Percentiles rank a stretch among this genome's conserved stretches.
phyloP scores from a whole-genome alignment of 2,888 invertebrate species.

The Altica lythri region DNA sequence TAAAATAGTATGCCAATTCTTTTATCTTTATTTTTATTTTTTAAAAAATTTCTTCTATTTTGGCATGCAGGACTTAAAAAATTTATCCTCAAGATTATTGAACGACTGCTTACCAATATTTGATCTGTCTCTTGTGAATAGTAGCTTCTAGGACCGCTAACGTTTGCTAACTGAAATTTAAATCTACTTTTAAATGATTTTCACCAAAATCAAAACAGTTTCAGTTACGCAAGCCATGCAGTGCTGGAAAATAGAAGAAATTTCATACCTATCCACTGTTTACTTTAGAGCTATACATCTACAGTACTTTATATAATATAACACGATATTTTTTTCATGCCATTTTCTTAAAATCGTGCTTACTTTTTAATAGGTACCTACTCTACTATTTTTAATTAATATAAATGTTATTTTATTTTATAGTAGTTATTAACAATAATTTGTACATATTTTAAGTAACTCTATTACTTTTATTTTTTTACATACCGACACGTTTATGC shows the following conservation, averaged over 20 bases:
- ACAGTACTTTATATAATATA: too few relatives aligned
- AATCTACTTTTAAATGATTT: constrained; percentile 8
- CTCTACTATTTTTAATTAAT: too few relatives aligned
- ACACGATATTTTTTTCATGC: too few relatives aligned
- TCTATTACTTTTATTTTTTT: too few relatives aligned
- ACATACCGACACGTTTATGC: too few relatives aligned
- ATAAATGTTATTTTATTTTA: too few relatives aligned
- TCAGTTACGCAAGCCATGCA: constrained; percentile 31
- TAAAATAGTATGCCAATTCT: background rate
- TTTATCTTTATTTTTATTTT: background rate
- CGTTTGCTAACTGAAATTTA: constrained; percentile 31
- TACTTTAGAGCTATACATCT: background rate
- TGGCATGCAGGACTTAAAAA: constrained; percentile 24
- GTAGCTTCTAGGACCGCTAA: constrained; percentile 31
- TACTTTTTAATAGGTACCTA: too few relatives aligned
- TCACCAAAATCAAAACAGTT: background rate
- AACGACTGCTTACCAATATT: constrained; percentile 32
- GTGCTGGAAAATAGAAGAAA: constrained; percentile 32
- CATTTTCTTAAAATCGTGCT: too few relatives aligned
- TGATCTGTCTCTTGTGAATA: constrained; percentile 29
- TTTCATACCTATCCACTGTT: constrained; percentile 3
- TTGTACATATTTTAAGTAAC: too few relatives aligned
- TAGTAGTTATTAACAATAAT: too few relatives aligned
- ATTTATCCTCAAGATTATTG: too few relatives aligned
- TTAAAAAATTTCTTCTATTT: constrained; percentile 29